A percentile compares a stretch with the other conserved stretches of the same genome.
Conservation (phyloP, 2,888 invertebrate genomes). For the Drosophila mulleri region DNA sequence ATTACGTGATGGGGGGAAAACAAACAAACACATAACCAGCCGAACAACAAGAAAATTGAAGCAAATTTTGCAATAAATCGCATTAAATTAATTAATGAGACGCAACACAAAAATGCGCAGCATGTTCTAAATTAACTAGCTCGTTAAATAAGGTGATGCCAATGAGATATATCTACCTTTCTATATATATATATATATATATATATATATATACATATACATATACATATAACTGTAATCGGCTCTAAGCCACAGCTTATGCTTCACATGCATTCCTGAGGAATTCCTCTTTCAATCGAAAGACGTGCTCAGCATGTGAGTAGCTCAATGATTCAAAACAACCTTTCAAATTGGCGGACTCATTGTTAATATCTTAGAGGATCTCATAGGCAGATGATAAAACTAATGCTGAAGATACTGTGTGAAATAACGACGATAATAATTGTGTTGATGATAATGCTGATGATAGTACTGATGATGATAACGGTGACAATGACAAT, state of each 20-base stretch:
- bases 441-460: neutral
- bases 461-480: neutral
- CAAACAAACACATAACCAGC: neutral
- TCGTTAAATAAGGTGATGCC: constrained; percentile 12
- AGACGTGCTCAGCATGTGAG: neutral
- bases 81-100: constrained; percentile 39
- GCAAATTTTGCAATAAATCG: constrained; percentile 33
- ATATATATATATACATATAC: neutral
- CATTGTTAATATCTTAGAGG: neutral
- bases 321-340: neutral
- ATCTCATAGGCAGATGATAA: neutral
- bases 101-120: constrained; percentile 23
- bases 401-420: neutral
- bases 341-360: neutral
- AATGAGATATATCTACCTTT: neutral
- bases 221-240: neutral
- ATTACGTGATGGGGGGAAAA: neutral
- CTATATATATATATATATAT: neutral
- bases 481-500: too few relatives aligned
- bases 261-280: neutral
- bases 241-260: neutral
- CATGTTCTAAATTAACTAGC: constrained; percentile 30
- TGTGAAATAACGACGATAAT: neutral
- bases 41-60: constrained; percentile 7
- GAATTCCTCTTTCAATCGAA: constrained; percentile 7